Base-by-base conservation (phyloP, 2,113 vertebrate genomes). In the Pyxicephalus adspersus region DNA sequence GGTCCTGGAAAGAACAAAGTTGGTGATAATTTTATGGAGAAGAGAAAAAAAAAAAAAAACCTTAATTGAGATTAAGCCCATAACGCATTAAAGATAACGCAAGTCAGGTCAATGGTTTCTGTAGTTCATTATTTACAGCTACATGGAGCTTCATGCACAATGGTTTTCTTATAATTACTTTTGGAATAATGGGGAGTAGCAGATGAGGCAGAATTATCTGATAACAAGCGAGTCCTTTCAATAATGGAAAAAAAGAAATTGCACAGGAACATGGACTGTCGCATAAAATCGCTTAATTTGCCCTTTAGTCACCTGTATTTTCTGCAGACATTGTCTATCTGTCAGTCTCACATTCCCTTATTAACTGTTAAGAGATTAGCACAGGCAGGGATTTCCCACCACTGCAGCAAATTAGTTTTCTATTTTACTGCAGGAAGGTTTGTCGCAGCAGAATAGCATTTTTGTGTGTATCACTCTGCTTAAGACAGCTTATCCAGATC, bases 121-220 rank as follows among this genome's bases (percentile, higher is more conserved):
- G 52, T 68, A 70, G 77, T 79, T 79, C 77, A 79, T 79, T 79
- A 68, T 79, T 79, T 79, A 68, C 77, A 79, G 77, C 64, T 60
- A 79, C 29, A 78, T 66, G 76, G 64, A 66, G 77, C 77, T 68
- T 79, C 51, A 65, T 65, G 51, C 63, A 67, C 28, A 78, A 78
- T 67, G 77, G 51, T 45, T 78, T 68, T 79, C 64, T 79, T 79
- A 68, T 79, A 79, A 79, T 79, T 79, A 68, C 64, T 79, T 79
- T 70, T 68, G 54, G 52, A 79, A 68, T 79, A 79, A 79, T 68
- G 54, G 64, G 64, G 64, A 79, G 68, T 79, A 45, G 65, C 64
- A 66, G 76, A 78, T 78, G 64, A 68, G 64, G 77, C 52, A 26
- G 52, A 79, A 60, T 79, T 29, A 79, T 68, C 77, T 79, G 77